Evolutionary conservation across 2,797 vertebrate species (phyloP).

Genomic region (Triplophysa bombifrons): DNA sequence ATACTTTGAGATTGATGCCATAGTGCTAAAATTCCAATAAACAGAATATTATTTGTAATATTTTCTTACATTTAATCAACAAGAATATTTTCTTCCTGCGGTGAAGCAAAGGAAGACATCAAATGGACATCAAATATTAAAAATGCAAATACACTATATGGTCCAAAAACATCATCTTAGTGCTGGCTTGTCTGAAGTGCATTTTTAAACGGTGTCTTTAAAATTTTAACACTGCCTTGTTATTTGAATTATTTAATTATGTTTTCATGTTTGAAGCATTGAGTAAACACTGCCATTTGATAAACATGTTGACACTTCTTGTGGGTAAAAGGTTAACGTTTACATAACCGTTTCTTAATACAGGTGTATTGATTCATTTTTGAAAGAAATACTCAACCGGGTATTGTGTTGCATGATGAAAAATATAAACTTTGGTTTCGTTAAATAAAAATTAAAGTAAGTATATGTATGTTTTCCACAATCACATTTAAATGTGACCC

Average conservation of each 20-base stretch:
- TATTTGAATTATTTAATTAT: background rate
- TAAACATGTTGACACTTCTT: conserved; percentile 12
- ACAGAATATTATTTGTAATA: background rate
- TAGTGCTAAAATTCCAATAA: background rate
- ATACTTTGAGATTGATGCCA: background rate
- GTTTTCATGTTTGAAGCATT: conserved; percentile 18
- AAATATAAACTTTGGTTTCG: conserved; percentile 18
- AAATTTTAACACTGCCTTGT: background rate
- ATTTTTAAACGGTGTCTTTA: background rate
- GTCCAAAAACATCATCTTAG: conserved; percentile 7
- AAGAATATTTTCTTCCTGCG: background rate
- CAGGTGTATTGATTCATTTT: conserved; percentile 19
- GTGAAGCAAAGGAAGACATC: background rate
- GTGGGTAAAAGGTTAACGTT: background rate
- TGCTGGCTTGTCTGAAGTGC: background rate
- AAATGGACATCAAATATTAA: background rate
- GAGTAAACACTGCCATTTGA: conserved; percentile 46
- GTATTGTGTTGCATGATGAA: conserved; percentile 33
- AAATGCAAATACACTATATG: background rate
- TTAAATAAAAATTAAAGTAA: background rate
- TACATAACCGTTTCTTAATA: conserved; percentile 26
- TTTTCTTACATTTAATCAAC: conserved; percentile 1
- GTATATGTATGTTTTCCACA: conserved; percentile 25
- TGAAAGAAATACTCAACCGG: conserved; percentile 15
- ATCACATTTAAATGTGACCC: conserved; percentile 14